Conservation (phyloP, 2,797 vertebrate species). For the Lithobates pipiens region DNA sequence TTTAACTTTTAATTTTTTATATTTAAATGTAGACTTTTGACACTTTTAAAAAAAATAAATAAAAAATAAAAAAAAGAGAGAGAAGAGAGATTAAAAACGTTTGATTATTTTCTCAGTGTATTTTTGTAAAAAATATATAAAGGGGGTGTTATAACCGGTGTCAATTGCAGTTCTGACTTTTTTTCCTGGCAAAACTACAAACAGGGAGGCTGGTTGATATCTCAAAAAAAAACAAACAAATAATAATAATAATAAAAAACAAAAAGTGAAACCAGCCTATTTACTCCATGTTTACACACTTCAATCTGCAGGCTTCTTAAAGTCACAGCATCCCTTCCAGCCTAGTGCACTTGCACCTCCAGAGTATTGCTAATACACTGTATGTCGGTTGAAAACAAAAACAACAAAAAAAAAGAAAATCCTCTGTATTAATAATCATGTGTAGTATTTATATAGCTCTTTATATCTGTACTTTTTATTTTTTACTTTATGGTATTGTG, state of each 20-base stretch:
- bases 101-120: constrained; percentile 99
- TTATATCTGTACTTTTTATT: constrained; percentile 49
- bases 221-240: constrained; percentile 74
- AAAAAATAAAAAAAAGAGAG: constrained; percentile 72
- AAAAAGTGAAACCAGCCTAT: constrained; percentile 80
- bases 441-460: constrained; percentile 63
- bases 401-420: constrained; percentile 47
- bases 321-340: constrained; percentile 89
- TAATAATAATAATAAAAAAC: constrained; percentile 65
- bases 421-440: constrained; percentile 60
- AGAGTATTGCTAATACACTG: constrained; percentile 59
- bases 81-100: constrained; percentile 96
- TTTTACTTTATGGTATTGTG: constrained; percentile 33
- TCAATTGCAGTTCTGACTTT: constrained; percentile 98
- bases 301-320: constrained; percentile 98
- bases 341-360: constrained; percentile 66
- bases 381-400: constrained; percentile 52
- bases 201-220: constrained; percentile 90
- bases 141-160: constrained; percentile 93
- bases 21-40: constrained; percentile 99
- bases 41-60: constrained; percentile 83
- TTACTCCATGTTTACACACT: constrained; percentile 95
- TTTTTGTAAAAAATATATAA: constrained; percentile 99
- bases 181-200: constrained; percentile 88
- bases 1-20: constrained; percentile 98